A percentile compares a stretch with the other conserved stretches of the same genome.
These are phyloP conservation scores for Zaprionus inermis DNA, from an alignment of 1,140 invertebrate genomes.

Conservation along the genomic window DNA sequence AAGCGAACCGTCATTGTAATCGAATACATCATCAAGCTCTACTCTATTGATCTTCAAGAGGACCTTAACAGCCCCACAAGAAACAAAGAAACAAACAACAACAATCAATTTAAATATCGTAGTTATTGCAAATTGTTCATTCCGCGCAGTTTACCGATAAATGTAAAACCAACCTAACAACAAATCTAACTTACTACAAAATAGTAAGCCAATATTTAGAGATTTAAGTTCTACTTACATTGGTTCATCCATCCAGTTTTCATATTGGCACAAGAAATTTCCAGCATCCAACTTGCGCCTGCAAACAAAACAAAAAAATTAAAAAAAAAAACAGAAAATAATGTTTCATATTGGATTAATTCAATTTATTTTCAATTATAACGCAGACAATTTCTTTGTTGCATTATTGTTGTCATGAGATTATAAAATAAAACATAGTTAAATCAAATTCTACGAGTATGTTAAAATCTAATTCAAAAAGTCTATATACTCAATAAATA, in stretches of 20 bases:
- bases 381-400: conserved; percentile 43
- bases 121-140: conserved; percentile 74
- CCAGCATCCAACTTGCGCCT: conserved; percentile 35
- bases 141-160: conserved; percentile 40
- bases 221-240: conserved; percentile 62
- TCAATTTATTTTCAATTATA: conserved; percentile 28
- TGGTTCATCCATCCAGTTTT: conserved; percentile 49
- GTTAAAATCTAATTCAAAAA: conserved; percentile 55
- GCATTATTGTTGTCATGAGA: conserved; percentile 69
- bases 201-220: conserved; percentile 49
- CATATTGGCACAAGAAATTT: conserved; percentile 36
- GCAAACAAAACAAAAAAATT: conserved; percentile 21
- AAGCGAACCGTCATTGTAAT: conserved; percentile 71
- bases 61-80: conserved; percentile 48
- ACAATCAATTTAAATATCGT: conserved; percentile 75
- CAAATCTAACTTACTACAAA: conserved; percentile 3
- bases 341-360: conserved; percentile 38
- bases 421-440: conserved; percentile 33
- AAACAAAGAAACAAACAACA: conserved; percentile 51
- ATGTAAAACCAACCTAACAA: conserved; percentile 18
- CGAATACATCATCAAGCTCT: conserved; percentile 67
- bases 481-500: conserved; percentile 74
- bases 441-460: conserved; percentile 58
- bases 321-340: conserved; percentile 20
- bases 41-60: conserved; percentile 52